Evolutionary conservation across 2,797 vertebrate genomes (phyloP), one percentile per base, ranked within the genome.

Genomic region (Anguilla obscura): DNA sequence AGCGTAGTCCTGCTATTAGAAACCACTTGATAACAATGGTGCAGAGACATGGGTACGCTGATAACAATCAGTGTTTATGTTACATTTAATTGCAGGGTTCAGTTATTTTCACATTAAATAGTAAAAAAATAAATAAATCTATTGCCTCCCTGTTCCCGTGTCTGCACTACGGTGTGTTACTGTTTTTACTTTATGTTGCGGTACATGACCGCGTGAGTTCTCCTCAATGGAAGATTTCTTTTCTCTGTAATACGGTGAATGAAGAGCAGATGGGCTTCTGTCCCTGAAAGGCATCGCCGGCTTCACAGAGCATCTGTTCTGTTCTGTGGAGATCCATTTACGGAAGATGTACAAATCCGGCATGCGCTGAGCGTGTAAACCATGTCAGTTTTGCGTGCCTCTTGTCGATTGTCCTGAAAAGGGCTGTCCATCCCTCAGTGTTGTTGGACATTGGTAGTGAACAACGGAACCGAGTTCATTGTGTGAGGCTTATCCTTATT

Each of bases 181-280:
- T n/a, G 69, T 74, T 30, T 30, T 36, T 36, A 30, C 33, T 74
- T 74, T 36, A 74, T 74, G 69, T 74, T 30, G 27, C 30, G 14
- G 63, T 27, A 27, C 6, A n/a, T n/a, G 63, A 69, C n/a, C 24
- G 9, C 9, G 24, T n/a, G 69, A 74, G 69, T 36, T 74, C 27
- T 69, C 66, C 27, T 79, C 74, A 79, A 45, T 45, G 74, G 74
- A 79, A 79, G 74, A 74, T 79, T 79, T 79, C 16, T 79, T 45
- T 40, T 16, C 74, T 45, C 0, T 40, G 33, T 40, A 45, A 40
- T 79, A 5, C 33, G 14, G 36, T 79, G 16, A 79, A 40, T 79
- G 33, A 79, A 79, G 74, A 79, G 74, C 33, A 79, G 74, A 45
- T 40, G 33, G 33, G 74, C 33, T 36, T 12, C 12, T 2, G 12